Evolutionary conservation across 2,113 vertebrate species (phyloP).

Genomic region (Coptodon bakossiorum): DNA sequence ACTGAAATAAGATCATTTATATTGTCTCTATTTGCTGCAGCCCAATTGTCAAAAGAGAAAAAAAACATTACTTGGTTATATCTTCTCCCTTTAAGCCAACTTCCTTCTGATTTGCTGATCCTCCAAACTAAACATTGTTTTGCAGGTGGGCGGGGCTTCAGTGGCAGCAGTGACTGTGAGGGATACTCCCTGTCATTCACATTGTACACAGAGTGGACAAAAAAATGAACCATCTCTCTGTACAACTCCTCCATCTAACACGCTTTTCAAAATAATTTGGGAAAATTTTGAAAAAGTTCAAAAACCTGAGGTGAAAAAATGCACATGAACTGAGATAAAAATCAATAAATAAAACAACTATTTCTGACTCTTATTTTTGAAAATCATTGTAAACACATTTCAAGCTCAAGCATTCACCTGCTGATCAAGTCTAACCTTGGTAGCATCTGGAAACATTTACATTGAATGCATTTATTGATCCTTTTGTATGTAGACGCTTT

Average conservation of each 20-base stretch:
- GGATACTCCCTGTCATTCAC: accelerated
- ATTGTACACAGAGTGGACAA: background rate
- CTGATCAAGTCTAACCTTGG: background rate
- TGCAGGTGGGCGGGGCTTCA: background rate
- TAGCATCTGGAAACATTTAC: background rate
- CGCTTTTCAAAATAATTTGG: accelerated
- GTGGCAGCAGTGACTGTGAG: accelerated
- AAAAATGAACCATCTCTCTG: background rate
- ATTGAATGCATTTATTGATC: background rate
- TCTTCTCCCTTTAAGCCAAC: background rate
- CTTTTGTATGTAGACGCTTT: background rate
- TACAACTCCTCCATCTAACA: background rate
- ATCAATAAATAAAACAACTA: accelerated
- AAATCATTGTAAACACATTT: background rate
- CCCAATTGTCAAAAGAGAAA: accelerated
- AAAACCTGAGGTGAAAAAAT: background rate
- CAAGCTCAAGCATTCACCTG: background rate
- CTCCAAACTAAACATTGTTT: background rate
- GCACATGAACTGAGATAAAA: background rate
- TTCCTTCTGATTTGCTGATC: background rate
- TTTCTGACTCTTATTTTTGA: background rate
- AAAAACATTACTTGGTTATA: accelerated
- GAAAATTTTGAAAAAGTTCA: background rate
- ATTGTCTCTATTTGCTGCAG: accelerated
- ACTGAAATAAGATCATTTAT: accelerated